phyloP scores from a whole-genome alignment of 2,888 invertebrate species.

The Rhagium mordax region DNA sequence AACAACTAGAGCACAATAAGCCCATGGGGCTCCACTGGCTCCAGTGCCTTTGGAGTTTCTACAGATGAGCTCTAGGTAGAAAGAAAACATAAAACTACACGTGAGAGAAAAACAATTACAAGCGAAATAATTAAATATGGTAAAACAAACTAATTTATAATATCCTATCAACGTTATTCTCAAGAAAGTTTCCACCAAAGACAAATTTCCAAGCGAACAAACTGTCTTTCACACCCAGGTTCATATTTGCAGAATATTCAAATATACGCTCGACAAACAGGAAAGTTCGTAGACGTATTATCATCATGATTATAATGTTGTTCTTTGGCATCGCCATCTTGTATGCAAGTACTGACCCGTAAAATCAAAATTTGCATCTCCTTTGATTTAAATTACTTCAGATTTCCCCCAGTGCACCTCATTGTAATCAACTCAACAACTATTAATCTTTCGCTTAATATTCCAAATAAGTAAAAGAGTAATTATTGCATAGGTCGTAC shows the following conservation, averaged over 20 bases:
- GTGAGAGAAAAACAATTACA: no score
- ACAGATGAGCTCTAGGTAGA: no score
- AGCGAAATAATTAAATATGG: no score
- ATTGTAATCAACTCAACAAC: conserved; percentile 28
- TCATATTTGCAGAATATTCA: background rate
- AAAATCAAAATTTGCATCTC: conserved; percentile 17
- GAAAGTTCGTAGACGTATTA: background rate
- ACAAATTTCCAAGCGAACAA: no score
- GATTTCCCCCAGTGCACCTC: background rate
- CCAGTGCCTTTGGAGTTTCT: no score
- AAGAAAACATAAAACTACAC: no score
- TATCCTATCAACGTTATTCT: no score
- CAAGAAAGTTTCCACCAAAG: no score
- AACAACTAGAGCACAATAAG: no score
- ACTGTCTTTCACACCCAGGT: background rate
- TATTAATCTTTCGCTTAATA: conserved; percentile 25
- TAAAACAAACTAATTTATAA: no score
- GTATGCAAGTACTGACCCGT: background rate
- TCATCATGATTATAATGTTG: background rate
- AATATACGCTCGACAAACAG: background rate
- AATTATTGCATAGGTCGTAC: conserved; percentile 6
- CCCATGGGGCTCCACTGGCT: no score
- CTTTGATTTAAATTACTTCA: conserved; percentile 26
- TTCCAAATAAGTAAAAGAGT: conserved; percentile 17
- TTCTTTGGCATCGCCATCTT: conserved; percentile 4